Evolutionary conservation across 2,797 vertebrate species (phyloP).

Genomic region (Eulemur coronatus): DNA sequence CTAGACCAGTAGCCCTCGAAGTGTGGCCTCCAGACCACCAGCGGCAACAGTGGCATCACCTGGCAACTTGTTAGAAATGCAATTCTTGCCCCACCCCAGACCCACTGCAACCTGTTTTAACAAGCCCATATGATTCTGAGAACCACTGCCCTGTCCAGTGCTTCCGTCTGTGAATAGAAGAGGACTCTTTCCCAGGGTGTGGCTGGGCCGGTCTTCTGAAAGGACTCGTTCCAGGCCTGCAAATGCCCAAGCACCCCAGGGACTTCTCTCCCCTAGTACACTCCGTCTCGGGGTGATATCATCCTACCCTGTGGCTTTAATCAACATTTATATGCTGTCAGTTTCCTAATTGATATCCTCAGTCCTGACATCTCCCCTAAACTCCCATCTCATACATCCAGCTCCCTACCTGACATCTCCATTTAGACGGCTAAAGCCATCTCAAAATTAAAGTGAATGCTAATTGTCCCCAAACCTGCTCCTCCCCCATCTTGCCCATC

Average conservation of each 20-base stretch:
- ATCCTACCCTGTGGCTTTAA: neutral
- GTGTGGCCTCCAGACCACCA: neutral
- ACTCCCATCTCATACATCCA: slow-evolving; percentile 44
- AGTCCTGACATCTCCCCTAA: slow-evolving; percentile 52
- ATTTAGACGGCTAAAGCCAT: slow-evolving; percentile 7
- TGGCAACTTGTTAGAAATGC: neutral
- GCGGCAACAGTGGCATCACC: rapidly evolving
- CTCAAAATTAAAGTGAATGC: slow-evolving; percentile 43
- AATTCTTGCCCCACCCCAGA: neutral
- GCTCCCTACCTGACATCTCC: slow-evolving; percentile 46
- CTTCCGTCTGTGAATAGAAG: neutral
- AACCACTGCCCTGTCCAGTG: neutral
- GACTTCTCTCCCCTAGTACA: neutral
- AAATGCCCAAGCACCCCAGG: neutral
- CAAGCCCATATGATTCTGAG: neutral
- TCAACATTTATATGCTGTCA: slow-evolving; percentile 42
- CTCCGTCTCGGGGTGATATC: slow-evolving; percentile 10
- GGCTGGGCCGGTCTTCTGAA: neutral
- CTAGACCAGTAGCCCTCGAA: neutral
- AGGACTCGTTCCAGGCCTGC: neutral
- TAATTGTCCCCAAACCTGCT: neutral
- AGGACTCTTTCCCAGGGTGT: neutral
- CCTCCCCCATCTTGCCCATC: neutral
- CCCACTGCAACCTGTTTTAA: neutral
- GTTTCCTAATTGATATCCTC: slow-evolving; percentile 47